Evolutionary conservation across 2,888 invertebrate genomes (phyloP), one percentile per base, ranked within the genome.

Genomic region (Sipunculus nudus): DNA sequence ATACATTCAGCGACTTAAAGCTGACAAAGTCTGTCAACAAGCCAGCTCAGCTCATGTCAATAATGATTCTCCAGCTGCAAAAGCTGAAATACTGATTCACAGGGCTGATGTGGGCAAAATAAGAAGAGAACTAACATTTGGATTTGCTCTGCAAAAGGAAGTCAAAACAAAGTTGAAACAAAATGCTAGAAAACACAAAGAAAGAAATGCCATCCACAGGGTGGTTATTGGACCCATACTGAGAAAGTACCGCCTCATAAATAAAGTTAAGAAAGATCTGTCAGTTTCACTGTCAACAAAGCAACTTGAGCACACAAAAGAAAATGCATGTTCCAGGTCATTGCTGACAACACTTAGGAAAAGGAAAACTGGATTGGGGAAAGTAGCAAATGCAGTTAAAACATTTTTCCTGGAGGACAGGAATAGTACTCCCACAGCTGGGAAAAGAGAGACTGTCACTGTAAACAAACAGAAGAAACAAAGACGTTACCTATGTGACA

Each of bases 141-240:
- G 53, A 16, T 43, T 53, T 43, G 50, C 52, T 0, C 40, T 53
- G 4, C 21, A 29, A 25, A 21, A n/a, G 25, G 39, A 48, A 56
- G 2, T 57, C n/a, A 40, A 25, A 25, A 8, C 10, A 46, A 46
- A 46, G 26, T 26, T 25, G 21, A 19, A 45, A 26, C 16, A 45
- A 46, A 48, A 25, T 56, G 16, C 39, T 13, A 56, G 25, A 39
- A 56, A 25, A 29, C 56, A 56, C 28, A 56, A 25, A 48, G 48
- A 47, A 23, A 48, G 23, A 21, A 43, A 48, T 23, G 48, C 40
- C n/a, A 38, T 56, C 16, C 48, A 48, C 23, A 35, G 39, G 48
- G 23, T 35, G 28, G 19, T 56, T 13, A 19, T 35, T 23, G 56
- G 48, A 16, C 38, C 28, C 21, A 41, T 54, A 31, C 16, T 54